Evolutionary conservation across 2,113 vertebrate genomes (phyloP).

Genomic region (Sorex araneus): DNA sequence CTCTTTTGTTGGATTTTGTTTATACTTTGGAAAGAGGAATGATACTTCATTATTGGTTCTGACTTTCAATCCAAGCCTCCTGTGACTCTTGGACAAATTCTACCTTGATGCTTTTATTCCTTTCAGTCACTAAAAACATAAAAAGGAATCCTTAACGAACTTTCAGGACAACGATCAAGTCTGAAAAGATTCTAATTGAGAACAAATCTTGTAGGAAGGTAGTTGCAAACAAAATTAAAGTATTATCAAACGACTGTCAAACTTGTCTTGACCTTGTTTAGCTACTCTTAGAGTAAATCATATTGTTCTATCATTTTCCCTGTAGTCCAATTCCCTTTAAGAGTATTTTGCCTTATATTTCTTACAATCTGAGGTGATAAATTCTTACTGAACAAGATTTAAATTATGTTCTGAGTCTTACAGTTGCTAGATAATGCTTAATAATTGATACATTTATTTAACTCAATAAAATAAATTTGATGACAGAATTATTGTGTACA

Average conservation of each 20-base stretch:
- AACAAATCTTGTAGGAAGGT: background rate
- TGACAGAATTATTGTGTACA: background rate
- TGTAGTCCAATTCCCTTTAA: background rate
- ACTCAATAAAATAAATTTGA: background rate
- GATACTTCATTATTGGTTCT: background rate
- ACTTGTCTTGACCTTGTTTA: background rate
- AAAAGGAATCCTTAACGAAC: background rate
- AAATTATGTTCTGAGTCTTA: background rate
- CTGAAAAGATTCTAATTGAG: slow-evolving; percentile 32
- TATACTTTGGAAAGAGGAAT: background rate
- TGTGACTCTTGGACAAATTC: background rate
- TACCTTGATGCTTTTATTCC: background rate
- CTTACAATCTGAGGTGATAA: background rate
- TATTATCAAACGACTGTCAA: background rate
- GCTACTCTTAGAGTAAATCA: background rate
- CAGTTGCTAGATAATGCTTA: background rate
- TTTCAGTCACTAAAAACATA: background rate
- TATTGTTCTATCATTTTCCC: background rate
- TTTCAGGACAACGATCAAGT: background rate
- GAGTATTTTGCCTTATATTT: background rate
- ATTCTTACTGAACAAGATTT: background rate
- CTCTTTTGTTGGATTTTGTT: background rate
- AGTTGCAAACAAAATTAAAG: background rate
- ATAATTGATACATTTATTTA: background rate
- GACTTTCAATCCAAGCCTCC: slow-evolving; percentile 3